A percentile compares a stretch with the other conserved stretches of the same genome.
These are phyloP conservation scores for Syrrhaptes paradoxus DNA, from an alignment of 2,113 vertebrate genomes.

Conservation along the genomic window DNA sequence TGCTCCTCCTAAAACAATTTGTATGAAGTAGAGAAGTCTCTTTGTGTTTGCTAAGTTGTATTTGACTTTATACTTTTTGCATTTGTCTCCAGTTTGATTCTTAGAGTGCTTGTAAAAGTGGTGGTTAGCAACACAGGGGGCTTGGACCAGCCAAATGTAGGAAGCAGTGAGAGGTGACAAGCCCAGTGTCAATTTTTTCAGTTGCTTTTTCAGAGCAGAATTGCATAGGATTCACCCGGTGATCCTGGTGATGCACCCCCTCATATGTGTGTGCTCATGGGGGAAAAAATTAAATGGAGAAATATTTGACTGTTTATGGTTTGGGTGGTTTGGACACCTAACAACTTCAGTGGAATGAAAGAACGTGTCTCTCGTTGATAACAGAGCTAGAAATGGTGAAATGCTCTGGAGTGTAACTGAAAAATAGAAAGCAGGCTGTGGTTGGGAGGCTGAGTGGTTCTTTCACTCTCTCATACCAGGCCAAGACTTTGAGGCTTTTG, in stretches of 20 bases:
- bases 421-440: slow-evolving; percentile 69
- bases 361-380: neutral
- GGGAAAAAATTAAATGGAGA: neutral
- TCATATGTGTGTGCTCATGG: accelerated
- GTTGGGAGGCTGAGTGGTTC: slow-evolving; percentile 58
- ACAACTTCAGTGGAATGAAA: neutral
- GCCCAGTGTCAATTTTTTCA: neutral
- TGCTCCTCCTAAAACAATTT: neutral
- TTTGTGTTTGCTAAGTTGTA: neutral
- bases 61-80: neutral
- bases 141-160: neutral
- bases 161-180: neutral
- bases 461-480: slow-evolving; percentile 20
- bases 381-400: slow-evolving; percentile 13
- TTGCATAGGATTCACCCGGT: neutral
- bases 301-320: neutral
- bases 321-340: neutral
- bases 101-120: neutral
- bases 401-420: slow-evolving; percentile 59
- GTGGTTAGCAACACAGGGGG: neutral
- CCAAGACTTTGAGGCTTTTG: slow-evolving; percentile 63
- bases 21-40: neutral
- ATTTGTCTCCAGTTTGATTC: neutral
- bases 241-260: neutral
- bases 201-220: neutral